Evolutionary conservation across 1,140 invertebrate genomes (phyloP).

Genomic region (Sarcophaga peregrina): DNA sequence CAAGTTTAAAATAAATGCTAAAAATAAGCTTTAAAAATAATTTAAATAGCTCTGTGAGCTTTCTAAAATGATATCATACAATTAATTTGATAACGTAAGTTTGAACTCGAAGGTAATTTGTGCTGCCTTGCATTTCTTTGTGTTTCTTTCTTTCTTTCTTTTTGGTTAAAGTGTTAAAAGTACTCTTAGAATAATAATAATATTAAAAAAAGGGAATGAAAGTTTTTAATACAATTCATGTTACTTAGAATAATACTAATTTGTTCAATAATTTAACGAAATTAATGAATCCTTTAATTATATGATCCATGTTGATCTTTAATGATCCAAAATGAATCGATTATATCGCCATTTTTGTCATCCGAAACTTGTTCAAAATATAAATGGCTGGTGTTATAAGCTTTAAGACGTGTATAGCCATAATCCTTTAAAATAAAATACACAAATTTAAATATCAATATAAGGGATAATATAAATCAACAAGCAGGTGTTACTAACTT

Average conservation of each 20-base stretch:
- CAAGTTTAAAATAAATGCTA: too few species aligned
- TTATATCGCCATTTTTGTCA: conserved; percentile 78
- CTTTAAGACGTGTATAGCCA: conserved; percentile 88
- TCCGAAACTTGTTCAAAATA: conserved; percentile 93
- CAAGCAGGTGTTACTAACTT: conserved; percentile 65
- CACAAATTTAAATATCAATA: conserved; percentile 21
- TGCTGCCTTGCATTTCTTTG: background rate
- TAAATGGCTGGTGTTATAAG: conserved; percentile 86
- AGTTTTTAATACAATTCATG: background rate
- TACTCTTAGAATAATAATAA: background rate
- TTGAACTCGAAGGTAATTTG: background rate
- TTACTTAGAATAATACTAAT: background rate
- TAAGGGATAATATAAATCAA: background rate
- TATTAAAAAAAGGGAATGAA: background rate
- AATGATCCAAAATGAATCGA: conserved; percentile 82
- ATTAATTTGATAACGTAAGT: background rate
- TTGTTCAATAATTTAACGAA: background rate
- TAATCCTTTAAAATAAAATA: conserved; percentile 82
- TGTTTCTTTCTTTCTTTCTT: background rate
- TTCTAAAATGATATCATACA: too few species aligned
- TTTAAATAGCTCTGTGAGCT: too few species aligned
- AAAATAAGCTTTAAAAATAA: too few species aligned
- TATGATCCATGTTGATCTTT: conserved; percentile 73
- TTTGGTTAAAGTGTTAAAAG: background rate
- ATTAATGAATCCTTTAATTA: conserved; percentile 33